Percentiles rank a stretch among this genome's conserved stretches.
Conservation (phyloP, 1,140 invertebrate genomes). For the Pachypsylla venusta region DNA sequence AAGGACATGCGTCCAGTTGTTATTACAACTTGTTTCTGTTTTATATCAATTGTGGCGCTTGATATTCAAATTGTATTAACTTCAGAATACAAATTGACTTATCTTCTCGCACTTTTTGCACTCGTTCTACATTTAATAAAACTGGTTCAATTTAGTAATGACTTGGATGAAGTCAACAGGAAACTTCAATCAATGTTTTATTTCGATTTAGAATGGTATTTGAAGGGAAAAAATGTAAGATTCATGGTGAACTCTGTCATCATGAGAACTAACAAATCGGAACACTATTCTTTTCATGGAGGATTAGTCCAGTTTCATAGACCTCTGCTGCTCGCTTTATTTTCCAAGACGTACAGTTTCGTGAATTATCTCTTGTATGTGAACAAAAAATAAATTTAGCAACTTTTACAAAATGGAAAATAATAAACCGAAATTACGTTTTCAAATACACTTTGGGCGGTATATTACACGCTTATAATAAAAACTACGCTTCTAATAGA, state of each 20-base stretch:
- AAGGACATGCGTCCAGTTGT: not conserved
- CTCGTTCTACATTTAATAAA: not conserved
- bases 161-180: not conserved
- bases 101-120: not conserved
- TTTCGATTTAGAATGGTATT: not conserved
- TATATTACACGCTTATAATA: too few species aligned
- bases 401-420: too few species aligned
- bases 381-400: too few species aligned
- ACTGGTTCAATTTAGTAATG: not conserved
- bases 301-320: too few species aligned
- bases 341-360: too few species aligned
- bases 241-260: not conserved
- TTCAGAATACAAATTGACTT: not conserved
- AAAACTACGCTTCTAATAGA: too few species aligned
- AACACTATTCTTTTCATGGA: not conserved
- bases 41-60: not conserved
- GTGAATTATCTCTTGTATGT: too few species aligned
- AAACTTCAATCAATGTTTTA: not conserved
- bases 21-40: not conserved
- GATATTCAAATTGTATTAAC: not conserved
- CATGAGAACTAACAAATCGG: not conserved
- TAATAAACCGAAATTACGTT: too few species aligned
- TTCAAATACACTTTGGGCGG: too few species aligned
- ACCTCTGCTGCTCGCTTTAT: too few species aligned
- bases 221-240: not conserved